A percentile compares a stretch with the other conserved stretches of the same genome.
These are phyloP conservation scores for Neuroterus valhalla DNA, from an alignment of 1,140 invertebrate species.

Conservation along the genomic window DNA sequence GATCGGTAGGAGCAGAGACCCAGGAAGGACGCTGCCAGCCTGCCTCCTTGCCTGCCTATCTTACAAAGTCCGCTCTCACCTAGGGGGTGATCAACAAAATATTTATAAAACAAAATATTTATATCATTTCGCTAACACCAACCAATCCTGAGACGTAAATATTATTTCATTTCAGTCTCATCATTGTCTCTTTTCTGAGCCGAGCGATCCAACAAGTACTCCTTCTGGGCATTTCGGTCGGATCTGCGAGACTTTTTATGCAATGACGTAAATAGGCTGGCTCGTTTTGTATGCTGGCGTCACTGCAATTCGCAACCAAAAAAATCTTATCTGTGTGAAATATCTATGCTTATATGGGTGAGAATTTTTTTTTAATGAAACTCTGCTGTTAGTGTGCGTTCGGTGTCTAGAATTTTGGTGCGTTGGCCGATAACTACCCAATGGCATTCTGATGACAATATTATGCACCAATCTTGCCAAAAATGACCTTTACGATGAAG, in stretches of 20 bases:
- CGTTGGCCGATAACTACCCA: neutral
- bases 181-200: neutral
- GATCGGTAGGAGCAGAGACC: slow-evolving; percentile 71
- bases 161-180: neutral
- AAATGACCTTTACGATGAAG: neutral
- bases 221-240: neutral
- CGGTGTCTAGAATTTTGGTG: neutral
- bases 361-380: neutral
- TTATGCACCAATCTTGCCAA: neutral
- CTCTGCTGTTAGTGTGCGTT: neutral
- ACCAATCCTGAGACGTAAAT: too few species aligned
- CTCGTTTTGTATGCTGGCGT: neutral
- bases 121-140: neutral
- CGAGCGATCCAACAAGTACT: neutral
- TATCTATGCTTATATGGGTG: neutral
- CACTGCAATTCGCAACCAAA: neutral
- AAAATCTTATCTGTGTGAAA: slow-evolving; percentile 1
- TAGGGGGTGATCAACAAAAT: slow-evolving; percentile 30
- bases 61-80: slow-evolving; percentile 34
- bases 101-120: too few species aligned
- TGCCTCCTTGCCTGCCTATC: slow-evolving; percentile 35
- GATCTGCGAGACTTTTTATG: neutral
- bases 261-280: neutral
- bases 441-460: neutral
- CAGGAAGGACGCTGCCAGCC: slow-evolving; percentile 71